These are phyloP conservation scores for Lampris incognitus DNA, from an alignment of 2,113 vertebrate genomes.

Conservation along the genomic window DNA sequence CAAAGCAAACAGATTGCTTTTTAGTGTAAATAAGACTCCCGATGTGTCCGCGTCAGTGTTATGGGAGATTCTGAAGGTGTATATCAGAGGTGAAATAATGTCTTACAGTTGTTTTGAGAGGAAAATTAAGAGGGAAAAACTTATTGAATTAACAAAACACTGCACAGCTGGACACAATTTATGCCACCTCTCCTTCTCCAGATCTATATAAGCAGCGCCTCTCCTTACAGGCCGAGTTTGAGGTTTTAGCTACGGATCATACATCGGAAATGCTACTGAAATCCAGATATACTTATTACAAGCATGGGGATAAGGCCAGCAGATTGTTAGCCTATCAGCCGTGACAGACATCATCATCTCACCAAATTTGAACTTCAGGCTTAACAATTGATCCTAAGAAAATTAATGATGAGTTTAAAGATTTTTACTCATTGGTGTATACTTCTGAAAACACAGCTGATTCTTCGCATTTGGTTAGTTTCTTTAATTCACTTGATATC, in stretches of 20 bases:
- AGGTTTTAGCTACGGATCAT: slow-evolving; percentile 6
- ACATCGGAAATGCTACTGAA: slow-evolving; percentile 10
- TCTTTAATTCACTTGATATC: slow-evolving; percentile 11
- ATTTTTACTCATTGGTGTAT: neutral
- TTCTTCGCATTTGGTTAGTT: neutral
- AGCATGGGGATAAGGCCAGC: slow-evolving; percentile 1
- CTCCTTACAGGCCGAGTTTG: slow-evolving; percentile 14
- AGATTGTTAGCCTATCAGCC: slow-evolving; percentile 1
- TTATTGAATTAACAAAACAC: slow-evolving; percentile 10
- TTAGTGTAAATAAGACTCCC: neutral
- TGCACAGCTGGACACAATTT: slow-evolving; percentile 8
- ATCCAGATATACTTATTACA: slow-evolving; percentile 8
- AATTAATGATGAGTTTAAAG: slow-evolving; percentile 8
- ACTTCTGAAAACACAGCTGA: slow-evolving; percentile 2
- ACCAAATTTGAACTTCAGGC: slow-evolving; percentile 1
- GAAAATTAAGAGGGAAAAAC: slow-evolving; percentile 1
- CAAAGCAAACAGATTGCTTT: slow-evolving; percentile 13
- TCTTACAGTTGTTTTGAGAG: slow-evolving; percentile 1
- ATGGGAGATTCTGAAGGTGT: neutral
- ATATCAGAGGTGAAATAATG: neutral
- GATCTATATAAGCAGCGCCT: slow-evolving; percentile 7
- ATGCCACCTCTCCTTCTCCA: slow-evolving; percentile 5
- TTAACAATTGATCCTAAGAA: neutral
- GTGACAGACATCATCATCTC: slow-evolving; percentile 3
- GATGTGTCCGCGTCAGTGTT: neutral